Percentiles rank a stretch among this genome's conserved stretches.
Evolutionary conservation across 2,888 invertebrate species (phyloP).

Genomic region (Callinectes sapidus): DNA sequence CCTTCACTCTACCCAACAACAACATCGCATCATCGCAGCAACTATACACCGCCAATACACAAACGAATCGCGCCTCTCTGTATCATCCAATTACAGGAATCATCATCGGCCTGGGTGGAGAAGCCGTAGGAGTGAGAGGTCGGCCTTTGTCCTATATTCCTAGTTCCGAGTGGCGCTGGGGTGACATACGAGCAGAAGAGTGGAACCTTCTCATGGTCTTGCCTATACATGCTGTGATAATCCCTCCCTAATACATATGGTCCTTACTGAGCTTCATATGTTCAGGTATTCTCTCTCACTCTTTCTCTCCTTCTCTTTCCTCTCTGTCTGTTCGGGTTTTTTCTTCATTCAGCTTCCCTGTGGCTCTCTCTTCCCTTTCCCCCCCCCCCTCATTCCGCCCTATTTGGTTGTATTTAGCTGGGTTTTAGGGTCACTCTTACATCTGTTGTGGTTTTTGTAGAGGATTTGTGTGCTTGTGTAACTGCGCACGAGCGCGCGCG

Average conservation of each 20-base stretch:
- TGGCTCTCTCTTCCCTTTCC: slow-evolving; percentile 28
- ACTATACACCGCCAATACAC: background rate
- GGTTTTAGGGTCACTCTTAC: background rate
- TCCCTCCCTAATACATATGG: background rate
- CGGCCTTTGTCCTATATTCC: slow-evolving; percentile 30
- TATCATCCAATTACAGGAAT: background rate
- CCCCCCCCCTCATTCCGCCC: slow-evolving; percentile 14
- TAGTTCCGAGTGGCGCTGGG: background rate
- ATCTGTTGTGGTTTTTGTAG: background rate
- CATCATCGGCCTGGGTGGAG: background rate
- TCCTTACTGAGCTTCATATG: background rate
- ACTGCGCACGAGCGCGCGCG: slow-evolving; percentile 22
- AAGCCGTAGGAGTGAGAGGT: background rate
- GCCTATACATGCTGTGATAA: background rate
- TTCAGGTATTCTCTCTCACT: slow-evolving; percentile 7
- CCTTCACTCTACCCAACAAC: no score
- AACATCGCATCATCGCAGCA: background rate
- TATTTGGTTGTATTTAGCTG: background rate
- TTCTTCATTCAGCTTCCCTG: background rate
- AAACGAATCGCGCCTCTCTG: background rate
- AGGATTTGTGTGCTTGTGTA: background rate
- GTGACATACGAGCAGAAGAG: background rate
- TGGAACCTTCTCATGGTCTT: background rate
- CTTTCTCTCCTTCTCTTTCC: slow-evolving; percentile 25
- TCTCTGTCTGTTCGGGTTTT: background rate